These are phyloP conservation scores for Physocephala rufipes DNA, from an alignment of 2,888 invertebrate genomes.

Conservation along the genomic window DNA sequence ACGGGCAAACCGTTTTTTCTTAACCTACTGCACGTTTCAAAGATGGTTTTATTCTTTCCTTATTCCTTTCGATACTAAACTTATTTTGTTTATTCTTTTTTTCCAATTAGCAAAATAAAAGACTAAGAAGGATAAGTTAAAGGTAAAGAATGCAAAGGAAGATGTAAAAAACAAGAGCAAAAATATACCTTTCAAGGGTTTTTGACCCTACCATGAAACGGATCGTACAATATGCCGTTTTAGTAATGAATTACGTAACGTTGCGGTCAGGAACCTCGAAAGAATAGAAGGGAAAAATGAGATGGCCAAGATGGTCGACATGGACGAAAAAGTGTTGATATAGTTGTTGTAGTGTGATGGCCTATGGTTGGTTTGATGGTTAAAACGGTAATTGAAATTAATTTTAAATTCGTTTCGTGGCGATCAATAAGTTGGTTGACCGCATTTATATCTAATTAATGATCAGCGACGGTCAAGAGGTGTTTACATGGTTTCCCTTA, in stretches of 20 bases:
- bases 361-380: background rate
- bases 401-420: background rate
- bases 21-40: slow-evolving; percentile 28
- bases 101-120: background rate
- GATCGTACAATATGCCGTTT: slow-evolving; percentile 24
- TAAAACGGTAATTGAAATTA: slow-evolving; percentile 16
- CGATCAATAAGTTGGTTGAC: background rate
- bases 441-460: too few relatives aligned
- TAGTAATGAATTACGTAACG: slow-evolving; percentile 41
- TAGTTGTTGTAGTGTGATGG: background rate
- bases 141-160: too few relatives aligned
- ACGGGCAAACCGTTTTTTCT: slow-evolving; percentile 27
- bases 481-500: too few relatives aligned
- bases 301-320: background rate
- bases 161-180: background rate
- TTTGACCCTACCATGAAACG: slow-evolving; percentile 39
- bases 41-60: background rate
- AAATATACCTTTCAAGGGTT: slow-evolving; percentile 27
- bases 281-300: background rate
- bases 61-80: background rate
- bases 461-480: too few relatives aligned
- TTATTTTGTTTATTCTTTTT: background rate
- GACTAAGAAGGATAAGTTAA: too few relatives aligned
- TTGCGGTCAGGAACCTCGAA: slow-evolving; percentile 4
- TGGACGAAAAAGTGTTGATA: background rate